Evolutionary conservation across 2,113 vertebrate species (phyloP), one percentile per base, ranked within the genome.

Genomic region (Thunnus maccoyii): DNA sequence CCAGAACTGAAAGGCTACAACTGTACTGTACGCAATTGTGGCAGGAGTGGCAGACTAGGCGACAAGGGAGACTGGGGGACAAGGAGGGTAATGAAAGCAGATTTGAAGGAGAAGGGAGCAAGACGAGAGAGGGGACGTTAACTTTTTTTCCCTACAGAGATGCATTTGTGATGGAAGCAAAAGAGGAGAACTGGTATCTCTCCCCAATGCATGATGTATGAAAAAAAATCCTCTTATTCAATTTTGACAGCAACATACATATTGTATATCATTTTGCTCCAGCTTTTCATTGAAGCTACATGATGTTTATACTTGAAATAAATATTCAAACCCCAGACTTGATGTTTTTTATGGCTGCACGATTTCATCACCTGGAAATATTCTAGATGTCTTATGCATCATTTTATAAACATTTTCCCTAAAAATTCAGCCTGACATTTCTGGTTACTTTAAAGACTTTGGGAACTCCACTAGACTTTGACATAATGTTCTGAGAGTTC

Each of bases 81-180:
- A 80, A 61, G 79, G 66, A 80, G 80, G 74, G 78, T 81, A 86
- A 89, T 89, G 82, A 92, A 88, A 86, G 69, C 56, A 76, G 80
- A 89, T 78, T 30, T 14, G 73, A 88, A 82, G 65, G 70, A 80
- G 55, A 70, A 20, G 55, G n/a, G 57, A 82, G 56, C 12, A 1
- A 78, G 51, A 74, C 69, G 14, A 68, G 68, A 12, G 52, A 18
- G 52, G 52, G 20, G 6, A 55, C 17, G 30, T 67, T 47, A 6
- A 30, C 27, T 48, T 57, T 67, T 16, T n/a, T 36, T 9, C 36
- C 36, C 6, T 16, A 47, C 48, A 52, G 22, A n/a, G 1, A 32
- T 6, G 20, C 65, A 32, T 73, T 75, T 73, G 5, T 14, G 22
- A 47, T 46, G 61, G 54, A 72, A 32, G 55, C 3, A 68, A 62